Evolutionary conservation across 92 coral and sea anemone genomes (phyloP).

Genomic region (Zoanthus gigantus): DNA sequence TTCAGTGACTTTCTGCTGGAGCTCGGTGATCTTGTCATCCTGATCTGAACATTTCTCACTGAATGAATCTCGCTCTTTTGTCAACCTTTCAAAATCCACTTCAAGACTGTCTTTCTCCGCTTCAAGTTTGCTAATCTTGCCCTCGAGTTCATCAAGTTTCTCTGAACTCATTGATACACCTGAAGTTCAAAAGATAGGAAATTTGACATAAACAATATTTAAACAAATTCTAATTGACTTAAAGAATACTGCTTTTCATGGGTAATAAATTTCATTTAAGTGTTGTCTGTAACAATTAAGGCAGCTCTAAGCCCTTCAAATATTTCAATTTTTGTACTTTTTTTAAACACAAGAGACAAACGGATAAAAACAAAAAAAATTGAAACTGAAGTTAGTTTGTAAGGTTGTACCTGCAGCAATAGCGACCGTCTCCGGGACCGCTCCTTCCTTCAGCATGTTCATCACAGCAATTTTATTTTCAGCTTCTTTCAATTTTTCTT

Average conservation of each 20-base stretch:
- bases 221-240: too few species aligned
- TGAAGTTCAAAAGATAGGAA: slow-evolving; percentile 17
- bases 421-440: slow-evolving; percentile 90
- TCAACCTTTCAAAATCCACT: slow-evolving; percentile 76
- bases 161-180: slow-evolving; percentile 76
- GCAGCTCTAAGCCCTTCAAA: too few species aligned
- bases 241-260: too few species aligned
- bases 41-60: slow-evolving; percentile 69
- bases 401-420: slow-evolving; percentile 63
- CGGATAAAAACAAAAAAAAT: too few species aligned
- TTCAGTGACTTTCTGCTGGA: slow-evolving; percentile 63
- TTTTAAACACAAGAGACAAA: too few species aligned
- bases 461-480: slow-evolving; percentile 93
- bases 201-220: too few species aligned
- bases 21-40: slow-evolving; percentile 60
- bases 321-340: too few species aligned
- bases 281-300: too few species aligned
- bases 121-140: slow-evolving; percentile 78
- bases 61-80: slow-evolving; percentile 77
- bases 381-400: too few species aligned
- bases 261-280: too few species aligned
- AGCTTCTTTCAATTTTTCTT: slow-evolving; percentile 89
- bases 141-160: slow-evolving; percentile 93
- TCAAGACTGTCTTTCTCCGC: slow-evolving; percentile 83
- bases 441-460: slow-evolving; percentile 97